Evolutionary conservation across 1,140 invertebrate species (phyloP).

Genomic region (Zaprionus capensis): DNA sequence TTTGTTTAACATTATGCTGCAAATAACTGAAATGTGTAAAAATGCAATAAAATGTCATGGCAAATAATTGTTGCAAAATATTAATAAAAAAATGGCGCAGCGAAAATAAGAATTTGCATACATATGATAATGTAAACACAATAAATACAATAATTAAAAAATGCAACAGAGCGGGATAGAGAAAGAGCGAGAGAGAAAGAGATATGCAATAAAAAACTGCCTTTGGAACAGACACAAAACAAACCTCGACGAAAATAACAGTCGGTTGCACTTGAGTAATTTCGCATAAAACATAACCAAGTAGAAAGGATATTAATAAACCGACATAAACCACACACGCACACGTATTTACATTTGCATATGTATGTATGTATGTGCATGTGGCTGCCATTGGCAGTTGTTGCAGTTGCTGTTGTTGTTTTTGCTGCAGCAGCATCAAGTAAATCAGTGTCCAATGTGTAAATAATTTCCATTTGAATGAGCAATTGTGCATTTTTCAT

Average conservation of each 20-base stretch:
- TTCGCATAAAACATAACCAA: conserved; percentile 82
- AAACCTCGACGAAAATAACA: conserved; percentile 66
- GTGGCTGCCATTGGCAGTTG: conserved; percentile 64
- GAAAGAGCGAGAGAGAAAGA: conserved; percentile 26
- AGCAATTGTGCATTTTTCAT: conserved; percentile 81
- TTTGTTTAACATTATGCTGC: background rate
- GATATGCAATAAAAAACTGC: conserved; percentile 5
- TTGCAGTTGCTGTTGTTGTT: conserved; percentile 47
- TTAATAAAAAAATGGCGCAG: conserved; percentile 48
- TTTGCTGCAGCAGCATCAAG: conserved; percentile 61
- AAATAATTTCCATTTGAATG: conserved; percentile 84
- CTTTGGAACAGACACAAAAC: conserved; percentile 30
- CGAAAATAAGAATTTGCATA: conserved; percentile 60
- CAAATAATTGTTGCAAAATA: conserved; percentile 75
- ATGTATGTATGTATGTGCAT: conserved; percentile 17
- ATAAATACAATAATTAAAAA: conserved; percentile 25
- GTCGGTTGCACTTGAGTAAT: conserved; percentile 83
- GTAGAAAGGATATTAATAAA: conserved; percentile 84
- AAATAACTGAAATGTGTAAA: conserved; percentile 21
- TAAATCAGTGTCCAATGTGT: conserved; percentile 83
- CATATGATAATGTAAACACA: conserved; percentile 71
- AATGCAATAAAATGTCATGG: conserved; percentile 70
- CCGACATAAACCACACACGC: conserved; percentile 67
- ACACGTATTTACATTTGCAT: conserved; percentile 5
- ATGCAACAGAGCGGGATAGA: conserved; percentile 27